A percentile compares a stretch with the other conserved stretches of the same genome.
phyloP scores from a whole-genome alignment of 2,797 vertebrate genomes.

The Todus mexicanus region DNA sequence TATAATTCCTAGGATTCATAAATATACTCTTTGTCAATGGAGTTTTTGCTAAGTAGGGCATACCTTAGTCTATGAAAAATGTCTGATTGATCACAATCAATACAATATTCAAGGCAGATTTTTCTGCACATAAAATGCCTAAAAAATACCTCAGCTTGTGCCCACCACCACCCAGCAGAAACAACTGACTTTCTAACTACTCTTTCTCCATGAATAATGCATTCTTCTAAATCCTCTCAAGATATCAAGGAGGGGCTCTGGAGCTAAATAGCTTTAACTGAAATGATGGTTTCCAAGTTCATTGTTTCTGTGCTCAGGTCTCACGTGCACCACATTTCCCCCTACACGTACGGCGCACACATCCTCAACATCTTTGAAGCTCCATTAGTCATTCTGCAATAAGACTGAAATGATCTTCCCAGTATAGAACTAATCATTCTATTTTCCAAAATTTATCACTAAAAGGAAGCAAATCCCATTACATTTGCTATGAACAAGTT shows the following conservation, averaged over 20 bases:
- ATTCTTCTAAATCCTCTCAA: conserved; percentile 25
- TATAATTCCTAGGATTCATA: background rate
- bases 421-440: background rate
- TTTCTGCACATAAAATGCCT: background rate
- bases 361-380: background rate
- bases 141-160: background rate
- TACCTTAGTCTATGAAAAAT: background rate
- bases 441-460: background rate
- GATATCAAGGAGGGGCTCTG: conserved; percentile 4
- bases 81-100: background rate
- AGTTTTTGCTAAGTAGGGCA: background rate
- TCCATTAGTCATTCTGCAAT: background rate
- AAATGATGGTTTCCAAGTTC: background rate
- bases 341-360: background rate
- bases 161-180: background rate
- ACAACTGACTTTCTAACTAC: background rate
- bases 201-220: background rate
- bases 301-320: background rate
- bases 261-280: background rate
- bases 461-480: background rate
- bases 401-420: background rate
- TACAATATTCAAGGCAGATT: background rate
- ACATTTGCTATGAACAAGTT: background rate
- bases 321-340: background rate
- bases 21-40: background rate